A percentile compares a stretch with the other conserved stretches of the same genome.
These are phyloP conservation scores for Saturnia pavonia DNA, from an alignment of 2,888 invertebrate genomes.

Conservation along the genomic window DNA sequence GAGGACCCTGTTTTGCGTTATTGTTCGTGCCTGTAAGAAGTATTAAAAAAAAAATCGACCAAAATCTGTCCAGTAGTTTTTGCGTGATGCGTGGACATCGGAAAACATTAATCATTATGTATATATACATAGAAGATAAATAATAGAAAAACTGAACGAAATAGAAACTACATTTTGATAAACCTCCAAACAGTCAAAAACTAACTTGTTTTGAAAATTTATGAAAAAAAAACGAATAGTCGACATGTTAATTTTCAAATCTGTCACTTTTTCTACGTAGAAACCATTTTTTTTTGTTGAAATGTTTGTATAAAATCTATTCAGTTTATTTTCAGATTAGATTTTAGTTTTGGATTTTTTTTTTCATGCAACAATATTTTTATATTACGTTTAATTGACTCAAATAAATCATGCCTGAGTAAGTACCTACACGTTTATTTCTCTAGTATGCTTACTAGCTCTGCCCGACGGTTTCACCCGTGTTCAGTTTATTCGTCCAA, in stretches of 20 bases:
- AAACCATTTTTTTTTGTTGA: constrained; percentile 45
- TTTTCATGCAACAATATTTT: constrained; percentile 51
- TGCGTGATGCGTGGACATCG: no score
- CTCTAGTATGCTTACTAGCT: background rate
- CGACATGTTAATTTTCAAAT: constrained; percentile 35
- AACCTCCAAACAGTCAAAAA: constrained; percentile 31
- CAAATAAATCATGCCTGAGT: constrained; percentile 75
- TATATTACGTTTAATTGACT: constrained; percentile 33
- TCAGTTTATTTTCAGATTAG: constrained; percentile 63
- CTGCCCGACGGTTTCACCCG: no score
- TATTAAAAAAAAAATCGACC: no score
- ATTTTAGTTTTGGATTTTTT: constrained; percentile 62
- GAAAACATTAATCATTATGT: no score
- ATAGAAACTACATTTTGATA: constrained; percentile 3
- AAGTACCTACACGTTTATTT: constrained; percentile 46
- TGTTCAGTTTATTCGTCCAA: no score
- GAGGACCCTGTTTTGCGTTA: no score
- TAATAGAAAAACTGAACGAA: background rate
- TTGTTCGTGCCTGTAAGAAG: no score
- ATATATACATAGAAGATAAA: no score
- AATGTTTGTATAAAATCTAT: constrained; percentile 75
- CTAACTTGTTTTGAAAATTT: constrained; percentile 29
- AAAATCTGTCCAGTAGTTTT: no score
- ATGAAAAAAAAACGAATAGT: constrained; percentile 36
- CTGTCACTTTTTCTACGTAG: constrained; percentile 57